These are phyloP conservation scores for Dromococcyx pavoninus DNA, from an alignment of 2,797 vertebrate genomes.

Conservation along the genomic window DNA sequence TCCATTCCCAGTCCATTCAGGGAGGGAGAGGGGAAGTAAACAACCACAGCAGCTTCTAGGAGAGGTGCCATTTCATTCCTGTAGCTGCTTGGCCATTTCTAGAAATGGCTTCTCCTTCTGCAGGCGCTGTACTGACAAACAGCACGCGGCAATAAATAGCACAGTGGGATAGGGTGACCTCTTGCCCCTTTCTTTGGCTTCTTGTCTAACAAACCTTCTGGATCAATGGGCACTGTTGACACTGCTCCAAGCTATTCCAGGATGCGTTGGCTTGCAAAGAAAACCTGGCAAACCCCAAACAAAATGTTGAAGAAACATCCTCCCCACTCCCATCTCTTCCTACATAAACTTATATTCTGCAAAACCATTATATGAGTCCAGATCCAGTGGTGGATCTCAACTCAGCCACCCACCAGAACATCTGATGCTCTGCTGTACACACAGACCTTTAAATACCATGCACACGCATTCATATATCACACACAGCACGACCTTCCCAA, in stretches of 20 bases:
- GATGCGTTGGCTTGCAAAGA: neutral
- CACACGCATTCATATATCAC: neutral
- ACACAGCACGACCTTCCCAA: neutral
- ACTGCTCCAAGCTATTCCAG: neutral
- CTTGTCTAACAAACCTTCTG: neutral
- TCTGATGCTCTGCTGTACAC: neutral
- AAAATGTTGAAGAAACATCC: neutral
- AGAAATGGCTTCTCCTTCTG: slow-evolving; percentile 42
- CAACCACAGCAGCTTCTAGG: slow-evolving; percentile 13
- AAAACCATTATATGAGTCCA: neutral
- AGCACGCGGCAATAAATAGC: slow-evolving; percentile 57
- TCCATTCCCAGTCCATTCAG: neutral
- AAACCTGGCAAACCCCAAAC: neutral
- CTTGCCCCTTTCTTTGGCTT: slow-evolving; percentile 30
- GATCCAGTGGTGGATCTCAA: neutral
- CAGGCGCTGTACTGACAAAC: neutral
- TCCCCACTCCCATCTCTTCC: neutral
- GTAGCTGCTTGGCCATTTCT: slow-evolving; percentile 49
- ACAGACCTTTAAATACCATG: neutral
- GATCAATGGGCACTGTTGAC: neutral
- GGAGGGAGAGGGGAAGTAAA: slow-evolving; percentile 43
- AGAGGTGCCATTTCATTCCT: slow-evolving; percentile 43
- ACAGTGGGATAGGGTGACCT: neutral
- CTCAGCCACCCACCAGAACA: neutral
- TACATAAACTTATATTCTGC: neutral